Percentiles rank a stretch among this genome's conserved stretches.
phyloP scores from a whole-genome alignment of 2,113 vertebrate genomes.

The Parotia lawesii region DNA sequence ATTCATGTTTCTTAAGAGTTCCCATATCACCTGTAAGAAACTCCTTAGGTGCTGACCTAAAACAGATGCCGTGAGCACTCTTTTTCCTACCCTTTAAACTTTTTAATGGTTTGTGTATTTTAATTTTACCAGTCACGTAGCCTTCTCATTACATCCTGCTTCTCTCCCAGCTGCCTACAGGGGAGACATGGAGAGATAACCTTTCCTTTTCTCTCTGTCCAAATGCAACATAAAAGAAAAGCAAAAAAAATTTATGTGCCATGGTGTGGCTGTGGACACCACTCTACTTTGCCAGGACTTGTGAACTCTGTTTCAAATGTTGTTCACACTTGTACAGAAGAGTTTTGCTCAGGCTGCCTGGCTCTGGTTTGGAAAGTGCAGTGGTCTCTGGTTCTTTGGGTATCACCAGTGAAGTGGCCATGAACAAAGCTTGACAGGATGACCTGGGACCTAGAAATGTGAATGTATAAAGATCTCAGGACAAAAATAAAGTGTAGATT shows the following conservation, averaged over 20 bases:
- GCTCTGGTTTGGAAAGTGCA: background rate
- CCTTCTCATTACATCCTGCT: background rate
- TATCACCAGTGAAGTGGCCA: background rate
- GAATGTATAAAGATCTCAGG: background rate
- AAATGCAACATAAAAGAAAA: background rate
- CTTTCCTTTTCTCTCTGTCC: background rate
- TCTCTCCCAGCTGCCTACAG: background rate
- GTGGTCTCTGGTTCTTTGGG: background rate
- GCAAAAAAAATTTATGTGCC: background rate
- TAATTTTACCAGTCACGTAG: conserved; percentile 13
- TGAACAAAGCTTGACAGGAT: background rate
- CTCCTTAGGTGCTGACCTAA: conserved; percentile 19
- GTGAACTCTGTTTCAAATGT: background rate
- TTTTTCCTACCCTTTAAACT: background rate
- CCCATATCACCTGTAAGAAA: background rate
- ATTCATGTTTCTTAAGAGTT: background rate
- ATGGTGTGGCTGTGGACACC: background rate
- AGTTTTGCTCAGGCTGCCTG: background rate
- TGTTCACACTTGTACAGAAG: background rate
- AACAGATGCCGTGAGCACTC: background rate
- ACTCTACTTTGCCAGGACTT: background rate
- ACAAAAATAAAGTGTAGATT: background rate
- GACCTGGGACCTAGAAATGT: background rate
- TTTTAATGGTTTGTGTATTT: conserved; percentile 14
- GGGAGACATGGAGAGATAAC: background rate